Evolutionary conservation across 64 coral and sea anemone species (phyloP).

Genomic region (Exaiptasia diaphana): DNA sequence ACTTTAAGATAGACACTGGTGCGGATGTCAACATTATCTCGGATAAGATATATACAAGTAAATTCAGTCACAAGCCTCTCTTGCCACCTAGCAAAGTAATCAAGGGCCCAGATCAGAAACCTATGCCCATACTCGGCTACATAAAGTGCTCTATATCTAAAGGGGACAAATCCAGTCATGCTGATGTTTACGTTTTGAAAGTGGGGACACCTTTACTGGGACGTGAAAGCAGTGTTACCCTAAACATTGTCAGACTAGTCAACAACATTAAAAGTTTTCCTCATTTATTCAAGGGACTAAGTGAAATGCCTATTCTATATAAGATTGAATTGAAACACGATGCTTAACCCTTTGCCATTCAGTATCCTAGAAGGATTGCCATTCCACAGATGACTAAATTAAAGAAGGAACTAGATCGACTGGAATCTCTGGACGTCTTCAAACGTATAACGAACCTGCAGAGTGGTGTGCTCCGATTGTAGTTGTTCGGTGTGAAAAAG

Average conservation of each 20-base stretch:
- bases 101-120: conserved; percentile 3
- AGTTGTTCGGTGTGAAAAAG: conserved; percentile 60
- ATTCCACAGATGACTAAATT: background rate
- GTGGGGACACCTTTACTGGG: background rate
- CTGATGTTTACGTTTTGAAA: background rate
- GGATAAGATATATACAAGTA: background rate
- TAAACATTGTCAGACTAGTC: background rate
- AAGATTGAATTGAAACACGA: background rate
- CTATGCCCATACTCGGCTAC: background rate
- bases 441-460: conserved; percentile 23
- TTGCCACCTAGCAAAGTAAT: background rate
- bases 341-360: background rate
- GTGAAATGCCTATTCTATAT: background rate
- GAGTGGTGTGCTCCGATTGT: conserved; percentile 38
- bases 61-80: background rate
- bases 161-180: background rate
- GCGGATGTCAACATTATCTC: conserved; percentile 1
- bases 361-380: background rate
- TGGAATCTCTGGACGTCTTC: background rate
- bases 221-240: background rate
- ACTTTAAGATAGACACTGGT: conserved; percentile 14
- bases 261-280: background rate
- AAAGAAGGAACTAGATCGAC: background rate
- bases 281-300: background rate
- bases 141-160: background rate